Conservation (phyloP, 1,140 invertebrate genomes). For the Diorhabda sublineata region DNA sequence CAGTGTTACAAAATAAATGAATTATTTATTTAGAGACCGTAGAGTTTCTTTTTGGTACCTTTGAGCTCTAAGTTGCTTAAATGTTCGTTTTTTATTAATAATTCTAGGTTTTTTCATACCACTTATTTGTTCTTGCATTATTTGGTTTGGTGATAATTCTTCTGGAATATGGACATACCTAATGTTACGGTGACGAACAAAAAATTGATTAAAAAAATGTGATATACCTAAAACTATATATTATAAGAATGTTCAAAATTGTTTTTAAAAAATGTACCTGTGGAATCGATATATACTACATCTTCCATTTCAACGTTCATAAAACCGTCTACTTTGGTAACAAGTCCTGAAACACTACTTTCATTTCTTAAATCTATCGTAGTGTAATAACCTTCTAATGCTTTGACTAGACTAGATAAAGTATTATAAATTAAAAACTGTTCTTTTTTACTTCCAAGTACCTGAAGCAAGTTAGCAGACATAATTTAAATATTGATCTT, state of each 20-base stretch:
- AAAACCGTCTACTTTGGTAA: conserved; percentile 37
- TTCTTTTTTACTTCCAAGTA: conserved; percentile 24
- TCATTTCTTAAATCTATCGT: conserved; percentile 42
- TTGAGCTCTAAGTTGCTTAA: conserved; percentile 30
- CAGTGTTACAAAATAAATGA: too few relatives aligned
- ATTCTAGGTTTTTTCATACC: conserved; percentile 10
- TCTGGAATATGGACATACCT: conserved; percentile 40
- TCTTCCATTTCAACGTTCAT: conserved; percentile 44
- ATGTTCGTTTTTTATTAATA: conserved; percentile 23
- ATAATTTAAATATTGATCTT: too few relatives aligned
- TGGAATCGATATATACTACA: conserved; percentile 36
- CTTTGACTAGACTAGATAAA: conserved; percentile 36
- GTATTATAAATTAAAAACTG: conserved; percentile 34
- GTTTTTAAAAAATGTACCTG: conserved; percentile 20
- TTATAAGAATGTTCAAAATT: too few relatives aligned
- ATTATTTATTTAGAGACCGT: conserved; percentile 6
- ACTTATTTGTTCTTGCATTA: conserved; percentile 28
- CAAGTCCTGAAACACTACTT: conserved; percentile 38
- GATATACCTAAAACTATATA: conserved; percentile 27
- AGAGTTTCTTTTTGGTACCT: conserved; percentile 31
- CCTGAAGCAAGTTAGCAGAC: too few relatives aligned
- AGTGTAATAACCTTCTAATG: conserved; percentile 35
- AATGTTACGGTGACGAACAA: conserved; percentile 35
- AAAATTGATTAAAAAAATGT: conserved; percentile 35
- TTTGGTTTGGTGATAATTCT: conserved; percentile 23